Evolutionary conservation across 2,113 vertebrate genomes (phyloP).

Genomic region (Galeopterus variegatus): DNA sequence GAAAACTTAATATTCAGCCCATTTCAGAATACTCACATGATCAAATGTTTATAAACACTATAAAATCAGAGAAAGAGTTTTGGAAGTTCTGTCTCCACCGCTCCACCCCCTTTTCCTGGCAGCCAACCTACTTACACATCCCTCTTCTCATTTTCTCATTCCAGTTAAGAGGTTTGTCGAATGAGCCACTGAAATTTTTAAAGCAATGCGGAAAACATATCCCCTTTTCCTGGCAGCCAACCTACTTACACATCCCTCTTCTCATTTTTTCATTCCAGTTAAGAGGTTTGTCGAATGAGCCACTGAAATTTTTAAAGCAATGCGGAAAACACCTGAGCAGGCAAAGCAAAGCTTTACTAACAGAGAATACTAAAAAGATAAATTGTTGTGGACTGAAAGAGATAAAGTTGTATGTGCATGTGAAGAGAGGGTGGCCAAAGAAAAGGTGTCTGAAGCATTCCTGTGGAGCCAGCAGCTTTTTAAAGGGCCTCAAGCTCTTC

Average conservation of each 20-base stretch:
- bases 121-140: background rate
- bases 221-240: background rate
- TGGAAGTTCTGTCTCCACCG: background rate
- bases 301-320: constrained; percentile 5
- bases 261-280: background rate
- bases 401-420: background rate
- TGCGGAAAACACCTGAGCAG: background rate
- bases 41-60: background rate
- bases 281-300: constrained; percentile 30
- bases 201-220: background rate
- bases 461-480: background rate
- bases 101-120: background rate
- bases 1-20: background rate
- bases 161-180: background rate
- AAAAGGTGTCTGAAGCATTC: background rate
- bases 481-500: background rate
- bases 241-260: background rate
- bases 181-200: constrained; percentile 42
- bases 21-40: background rate
- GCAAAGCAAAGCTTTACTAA: constrained; percentile 15
- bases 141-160: background rate
- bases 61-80: background rate
- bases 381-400: background rate
- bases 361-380: constrained; percentile 50
- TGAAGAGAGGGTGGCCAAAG: background rate